Evolutionary conservation across 2,888 invertebrate genomes (phyloP).

Genomic region (Podotricha telesiphe): DNA sequence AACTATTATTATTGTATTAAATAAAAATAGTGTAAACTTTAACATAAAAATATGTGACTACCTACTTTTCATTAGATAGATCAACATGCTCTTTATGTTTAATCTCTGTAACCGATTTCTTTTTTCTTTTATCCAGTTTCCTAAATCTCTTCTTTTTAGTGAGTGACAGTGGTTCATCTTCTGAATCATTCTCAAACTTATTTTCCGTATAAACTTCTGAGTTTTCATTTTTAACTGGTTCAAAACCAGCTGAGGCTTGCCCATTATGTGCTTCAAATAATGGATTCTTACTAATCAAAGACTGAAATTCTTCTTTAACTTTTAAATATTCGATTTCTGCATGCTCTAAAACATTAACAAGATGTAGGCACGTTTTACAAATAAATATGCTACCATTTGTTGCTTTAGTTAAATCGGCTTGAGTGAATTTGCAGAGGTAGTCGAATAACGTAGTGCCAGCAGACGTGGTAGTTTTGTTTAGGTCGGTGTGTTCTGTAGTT

Average conservation of each 20-base stretch:
- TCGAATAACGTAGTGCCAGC: constrained; percentile 58
- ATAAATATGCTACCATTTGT: constrained; percentile 56
- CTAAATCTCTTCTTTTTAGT: constrained; percentile 63
- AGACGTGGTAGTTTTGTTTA: constrained; percentile 56
- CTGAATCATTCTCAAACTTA: constrained; percentile 56
- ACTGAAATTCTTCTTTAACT: constrained; percentile 68
- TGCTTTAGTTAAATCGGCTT: constrained; percentile 52
- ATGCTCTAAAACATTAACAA: constrained; percentile 68
- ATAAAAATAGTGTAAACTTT: no score
- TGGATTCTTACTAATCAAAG: constrained; percentile 70
- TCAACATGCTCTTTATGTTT: constrained; percentile 53
- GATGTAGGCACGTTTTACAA: constrained; percentile 67
- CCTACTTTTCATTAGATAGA: constrained; percentile 50
- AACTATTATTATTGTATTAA: no score
- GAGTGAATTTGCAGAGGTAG: constrained; percentile 63
- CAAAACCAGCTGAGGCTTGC: constrained; percentile 54
- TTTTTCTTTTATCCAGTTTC: constrained; percentile 66
- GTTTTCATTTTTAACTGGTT: constrained; percentile 49
- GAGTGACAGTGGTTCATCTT: constrained; percentile 70
- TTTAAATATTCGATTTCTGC: constrained; percentile 70
- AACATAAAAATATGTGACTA: neutral
- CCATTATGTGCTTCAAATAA: constrained; percentile 55
- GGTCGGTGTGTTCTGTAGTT: constrained; percentile 57
- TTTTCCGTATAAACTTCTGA: constrained; percentile 42
- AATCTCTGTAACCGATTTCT: constrained; percentile 52